Evolutionary conservation across 2,797 vertebrate genomes (phyloP), one percentile per base, ranked within the genome.

Genomic region (Loriculus beryllinus): DNA sequence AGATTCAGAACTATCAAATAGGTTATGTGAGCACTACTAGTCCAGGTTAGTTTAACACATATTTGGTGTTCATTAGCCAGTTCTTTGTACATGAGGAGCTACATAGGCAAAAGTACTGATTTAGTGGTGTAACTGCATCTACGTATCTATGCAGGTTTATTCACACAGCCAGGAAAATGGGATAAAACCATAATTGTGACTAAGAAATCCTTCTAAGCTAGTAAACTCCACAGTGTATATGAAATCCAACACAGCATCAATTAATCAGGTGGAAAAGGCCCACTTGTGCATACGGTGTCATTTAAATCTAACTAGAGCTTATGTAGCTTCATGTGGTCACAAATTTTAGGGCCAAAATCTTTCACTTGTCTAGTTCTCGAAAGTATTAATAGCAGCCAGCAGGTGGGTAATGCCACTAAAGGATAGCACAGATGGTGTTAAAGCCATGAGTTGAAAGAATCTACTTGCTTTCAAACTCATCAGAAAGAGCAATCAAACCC

Each of bases 231-330:
- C 4, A 12, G 20, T 23, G 3, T 35, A 8, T 17, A n/a, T 2
- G 2, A 82, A 78, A 78, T 29, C 35, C 62, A 78, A 17, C 29
- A 45, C 14, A 31, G 6, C 29, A 65, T 23, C 52, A 29, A 29
- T 40, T 45, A 60, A 78, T 29, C 29, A 37, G 71, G 12, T 65
- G 15, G n/a, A 4, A 33, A 67, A 67, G 63, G 39, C 14, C 0
- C 25, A 47, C 37, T 63, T 4, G 0, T 28, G 10, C 1, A 0
- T 70, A 57, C 2, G 13, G 21, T 31, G 48, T 19, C n/a, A 23
- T 13, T 60, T 78, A 85, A 78, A 69, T 31, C 29, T 33, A 64
- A 51, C 65, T 35, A 40, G 37, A n/a, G 25, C 14, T 51, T 51
- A 3, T 35, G 52, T 19, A 37, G 56, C 15, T 75, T 42, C 68